Base-by-base conservation (phyloP, 1,140 invertebrate genomes). In the Anagrus nilaparvatae region DNA sequence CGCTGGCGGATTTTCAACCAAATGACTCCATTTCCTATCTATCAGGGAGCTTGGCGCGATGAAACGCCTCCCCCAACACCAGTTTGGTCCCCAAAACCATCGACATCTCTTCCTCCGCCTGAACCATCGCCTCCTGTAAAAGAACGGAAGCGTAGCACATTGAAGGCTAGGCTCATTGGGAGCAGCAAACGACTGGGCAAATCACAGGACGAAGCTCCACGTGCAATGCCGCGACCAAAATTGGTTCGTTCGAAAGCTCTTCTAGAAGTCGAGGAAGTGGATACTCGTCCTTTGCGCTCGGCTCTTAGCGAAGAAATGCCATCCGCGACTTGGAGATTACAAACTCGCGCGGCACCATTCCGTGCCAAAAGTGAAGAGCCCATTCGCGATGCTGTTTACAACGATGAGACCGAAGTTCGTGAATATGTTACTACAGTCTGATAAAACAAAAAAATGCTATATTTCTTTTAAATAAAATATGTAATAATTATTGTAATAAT, bases 381-480 rank as follows among this genome's bases (percentile, higher is more conserved):
- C 9, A 38, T 58, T 4, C 59, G 55, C 13, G 10, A 37, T 21
- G 47, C 43, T 6, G 40, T 23, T 20, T 45, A 57, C 10, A 39
- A 43, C n/a, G 57, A 59, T 17, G 43, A 25, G 21, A 18, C 50
- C 3, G 63, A 66, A 47, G 40, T 68, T 18, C 47, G 56, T n/a
- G 52, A 67, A 42, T 69, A 69, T 47, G 66, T 69, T 19, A 67
- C 66, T 2, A 67, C 66, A 13, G 66, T 69, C 36, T 67, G 46
- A 52, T 14, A n/a, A 8, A n/a, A 10, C 12, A 12, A 6, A 12
- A 6, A 9, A 19, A 9, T 6, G 12, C 24, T 27, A 27, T 27
- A 27, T 44, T 33, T 21, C 43, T 34, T 28, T 8, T 36, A 36
- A 13, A 16, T 12, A 21, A 24, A 36, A 14, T 8, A 30, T 14